Conservation (phyloP, 2,797 vertebrate genomes). For the Sardinella longiceps region DNA sequence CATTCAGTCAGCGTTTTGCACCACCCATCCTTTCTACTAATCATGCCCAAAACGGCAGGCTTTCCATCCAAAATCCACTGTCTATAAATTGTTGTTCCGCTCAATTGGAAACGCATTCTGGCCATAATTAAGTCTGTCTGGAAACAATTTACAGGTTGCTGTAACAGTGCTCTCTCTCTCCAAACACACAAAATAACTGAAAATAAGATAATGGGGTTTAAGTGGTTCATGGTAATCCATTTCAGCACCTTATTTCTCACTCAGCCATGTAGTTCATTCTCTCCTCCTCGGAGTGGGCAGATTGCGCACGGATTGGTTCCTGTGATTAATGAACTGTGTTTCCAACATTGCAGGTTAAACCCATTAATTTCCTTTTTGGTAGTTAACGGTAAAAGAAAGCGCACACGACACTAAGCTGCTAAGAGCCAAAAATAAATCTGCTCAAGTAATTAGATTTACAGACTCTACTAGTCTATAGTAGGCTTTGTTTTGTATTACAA, state of each 20-base stretch:
- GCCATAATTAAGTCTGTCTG: not conserved
- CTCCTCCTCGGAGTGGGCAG: not conserved
- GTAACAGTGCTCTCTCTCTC: not conserved
- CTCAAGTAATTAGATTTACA: not conserved
- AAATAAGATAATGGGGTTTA: constrained; percentile 10
- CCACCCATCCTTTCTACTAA: not conserved
- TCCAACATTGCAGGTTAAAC: constrained; percentile 19
- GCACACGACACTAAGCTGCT: not conserved
- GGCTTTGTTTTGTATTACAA: not conserved
- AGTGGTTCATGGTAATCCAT: not conserved
- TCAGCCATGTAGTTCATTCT: not conserved
- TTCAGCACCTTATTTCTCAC: constrained; percentile 1
- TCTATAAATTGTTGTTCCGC: not conserved
- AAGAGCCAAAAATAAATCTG: not conserved
- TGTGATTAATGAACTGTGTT: constrained; percentile 24
- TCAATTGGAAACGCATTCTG: not conserved
- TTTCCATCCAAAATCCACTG: not conserved
- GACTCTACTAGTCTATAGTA: not conserved
- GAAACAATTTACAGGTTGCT: constrained; percentile 16
- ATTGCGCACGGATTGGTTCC: not conserved
- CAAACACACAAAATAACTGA: not conserved
- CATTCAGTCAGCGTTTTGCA: not conserved
- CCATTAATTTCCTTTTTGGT: constrained; percentile 26
- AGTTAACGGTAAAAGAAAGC: constrained; percentile 1
- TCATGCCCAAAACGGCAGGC: not conserved